Percentiles rank a stretch among this genome's conserved stretches.
These are phyloP conservation scores for Tiphia femorata DNA, from an alignment of 2,888 invertebrate genomes.

Conservation along the genomic window DNA sequence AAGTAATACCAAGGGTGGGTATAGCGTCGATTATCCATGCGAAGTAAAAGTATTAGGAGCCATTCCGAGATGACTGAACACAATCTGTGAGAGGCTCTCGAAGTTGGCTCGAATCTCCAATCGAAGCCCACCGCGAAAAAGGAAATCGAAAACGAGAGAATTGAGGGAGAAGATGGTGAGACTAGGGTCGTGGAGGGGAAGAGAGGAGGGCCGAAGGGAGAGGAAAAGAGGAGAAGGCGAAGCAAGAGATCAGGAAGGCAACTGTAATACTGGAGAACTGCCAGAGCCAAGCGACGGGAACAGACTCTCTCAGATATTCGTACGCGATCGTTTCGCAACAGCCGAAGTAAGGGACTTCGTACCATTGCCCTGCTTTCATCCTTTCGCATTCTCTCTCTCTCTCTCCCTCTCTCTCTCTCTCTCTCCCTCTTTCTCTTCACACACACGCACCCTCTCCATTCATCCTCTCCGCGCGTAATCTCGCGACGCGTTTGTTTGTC, in stretches of 20 bases:
- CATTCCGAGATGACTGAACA: slow-evolving; percentile 29
- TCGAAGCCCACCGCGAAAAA: slow-evolving; percentile 15
- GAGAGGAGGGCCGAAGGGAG: neutral
- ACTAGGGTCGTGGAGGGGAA: too few relatives aligned
- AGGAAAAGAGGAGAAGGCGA: neutral
- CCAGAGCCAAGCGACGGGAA: slow-evolving; percentile 40
- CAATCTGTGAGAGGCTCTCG: slow-evolving; percentile 31
- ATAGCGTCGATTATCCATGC: slow-evolving; percentile 17
- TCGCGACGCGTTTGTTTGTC: neutral
- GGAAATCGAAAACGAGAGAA: neutral
- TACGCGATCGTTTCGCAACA: slow-evolving; percentile 43
- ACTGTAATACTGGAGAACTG: slow-evolving; percentile 34
- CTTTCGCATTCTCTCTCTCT: neutral
- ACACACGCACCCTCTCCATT: slow-evolving; percentile 7
- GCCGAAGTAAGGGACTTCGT: neutral
- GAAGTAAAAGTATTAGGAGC: slow-evolving; percentile 14
- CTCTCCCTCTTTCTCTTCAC: neutral
- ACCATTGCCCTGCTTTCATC: too few relatives aligned
- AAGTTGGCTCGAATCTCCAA: slow-evolving; percentile 42
- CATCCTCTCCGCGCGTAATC: neutral
- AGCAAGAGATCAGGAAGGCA: slow-evolving; percentile 12
- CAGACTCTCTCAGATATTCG: slow-evolving; percentile 47
- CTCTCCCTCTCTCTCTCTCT: slow-evolving; percentile 2
- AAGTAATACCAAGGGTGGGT: slow-evolving; percentile 17
- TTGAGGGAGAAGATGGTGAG: slow-evolving; percentile 2